Percentiles rank a stretch among this genome's conserved stretches.
phyloP scores from a whole-genome alignment of 1,140 invertebrate genomes.

The Hycleus cichorii region DNA sequence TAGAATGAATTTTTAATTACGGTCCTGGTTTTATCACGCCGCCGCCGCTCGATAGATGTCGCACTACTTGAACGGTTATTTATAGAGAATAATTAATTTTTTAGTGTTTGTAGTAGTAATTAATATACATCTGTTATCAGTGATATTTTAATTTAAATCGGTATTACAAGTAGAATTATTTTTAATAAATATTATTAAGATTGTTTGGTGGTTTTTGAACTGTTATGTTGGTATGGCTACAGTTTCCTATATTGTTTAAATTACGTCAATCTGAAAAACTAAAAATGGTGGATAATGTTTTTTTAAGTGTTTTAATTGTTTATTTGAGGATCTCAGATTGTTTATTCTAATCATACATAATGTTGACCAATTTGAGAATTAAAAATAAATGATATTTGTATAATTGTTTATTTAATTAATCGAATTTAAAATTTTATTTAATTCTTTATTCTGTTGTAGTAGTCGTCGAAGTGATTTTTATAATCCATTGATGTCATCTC shows the following conservation, averaged over 20 bases:
- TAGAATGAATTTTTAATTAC: no score
- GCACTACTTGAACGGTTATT: no score
- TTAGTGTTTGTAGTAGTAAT: no score
- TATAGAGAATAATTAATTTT: no score
- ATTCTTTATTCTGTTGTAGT: slow-evolving; percentile 3
- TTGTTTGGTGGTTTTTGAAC: not conserved
- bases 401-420: not conserved
- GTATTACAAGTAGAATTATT: not conserved
- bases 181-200: not conserved
- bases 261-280: slow-evolving; percentile 14
- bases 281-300: slow-evolving; percentile 17
- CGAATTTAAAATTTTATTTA: not conserved
- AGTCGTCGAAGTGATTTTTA: slow-evolving; percentile 6
- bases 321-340: slow-evolving; percentile 6
- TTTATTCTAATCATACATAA: slow-evolving; percentile 11
- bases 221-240: not conserved
- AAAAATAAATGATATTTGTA: not conserved
- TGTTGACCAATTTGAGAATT: slow-evolving; percentile 4
- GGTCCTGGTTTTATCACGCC: no score
- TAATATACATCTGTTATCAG: not conserved
- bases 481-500: slow-evolving; percentile 17
- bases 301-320: slow-evolving; percentile 11
- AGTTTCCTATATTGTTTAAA: slow-evolving; percentile 4
- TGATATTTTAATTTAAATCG: not conserved
- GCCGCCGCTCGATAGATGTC: no score